These are phyloP conservation scores for Mustelus asterias DNA, from an alignment of 2,113 vertebrate species.

Conservation along the genomic window DNA sequence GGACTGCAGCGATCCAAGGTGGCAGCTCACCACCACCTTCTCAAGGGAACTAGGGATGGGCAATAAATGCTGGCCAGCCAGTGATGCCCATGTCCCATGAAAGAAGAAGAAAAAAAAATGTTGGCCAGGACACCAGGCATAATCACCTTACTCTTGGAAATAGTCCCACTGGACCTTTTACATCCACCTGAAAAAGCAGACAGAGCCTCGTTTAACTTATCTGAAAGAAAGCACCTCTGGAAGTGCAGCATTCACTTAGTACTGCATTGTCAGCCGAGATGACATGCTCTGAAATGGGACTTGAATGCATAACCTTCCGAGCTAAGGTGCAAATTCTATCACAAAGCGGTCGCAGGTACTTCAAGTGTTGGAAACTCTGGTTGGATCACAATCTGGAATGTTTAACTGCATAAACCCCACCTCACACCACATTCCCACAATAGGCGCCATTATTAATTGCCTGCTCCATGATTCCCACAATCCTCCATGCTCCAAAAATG, in stretches of 20 bases:
- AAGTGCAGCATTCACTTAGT: background rate
- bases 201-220: background rate
- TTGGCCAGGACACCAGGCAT: background rate
- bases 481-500: background rate
- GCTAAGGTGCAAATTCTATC: background rate
- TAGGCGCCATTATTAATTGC: background rate
- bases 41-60: no score
- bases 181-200: background rate
- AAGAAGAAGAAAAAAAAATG: no score
- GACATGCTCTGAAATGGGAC: background rate
- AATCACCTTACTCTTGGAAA: background rate
- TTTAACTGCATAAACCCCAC: background rate
- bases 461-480: background rate
- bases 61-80: no score
- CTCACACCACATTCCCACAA: background rate
- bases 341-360: background rate
- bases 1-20: no score
- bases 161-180: background rate
- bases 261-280: background rate
- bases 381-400: background rate
- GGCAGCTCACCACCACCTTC: no score
- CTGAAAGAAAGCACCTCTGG: background rate
- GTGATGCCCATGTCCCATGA: no score
- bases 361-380: background rate
- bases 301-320: background rate